A percentile compares a stretch with the other conserved stretches of the same genome.
Evolutionary conservation across 2,113 vertebrate species (phyloP).

Genomic region (Cervus canadensis): DNA sequence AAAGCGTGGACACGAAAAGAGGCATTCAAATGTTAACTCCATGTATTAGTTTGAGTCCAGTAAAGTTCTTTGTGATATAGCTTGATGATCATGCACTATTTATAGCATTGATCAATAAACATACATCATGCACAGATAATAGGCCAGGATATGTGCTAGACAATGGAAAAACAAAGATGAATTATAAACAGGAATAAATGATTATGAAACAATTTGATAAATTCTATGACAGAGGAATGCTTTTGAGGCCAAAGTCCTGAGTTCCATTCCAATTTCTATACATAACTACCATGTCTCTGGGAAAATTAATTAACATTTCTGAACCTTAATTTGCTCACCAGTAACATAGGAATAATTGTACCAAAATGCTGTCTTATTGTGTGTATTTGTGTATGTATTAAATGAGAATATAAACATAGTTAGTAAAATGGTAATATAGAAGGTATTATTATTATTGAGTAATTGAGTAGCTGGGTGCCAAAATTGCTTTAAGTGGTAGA

Average conservation of each 20-base stretch:
- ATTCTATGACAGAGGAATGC: background rate
- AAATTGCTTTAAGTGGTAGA: background rate
- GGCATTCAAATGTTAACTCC: background rate
- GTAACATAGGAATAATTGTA: background rate
- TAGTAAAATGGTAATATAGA: background rate
- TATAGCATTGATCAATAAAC: background rate
- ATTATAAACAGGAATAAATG: background rate
- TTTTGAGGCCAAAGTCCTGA: background rate
- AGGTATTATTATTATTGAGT: background rate
- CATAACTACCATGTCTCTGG: background rate
- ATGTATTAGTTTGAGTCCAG: background rate
- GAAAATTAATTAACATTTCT: background rate
- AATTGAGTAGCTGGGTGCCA: background rate
- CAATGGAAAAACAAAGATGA: background rate
- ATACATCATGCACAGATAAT: background rate
- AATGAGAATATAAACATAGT: background rate
- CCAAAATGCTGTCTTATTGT: background rate
- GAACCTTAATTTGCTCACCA: background rate
- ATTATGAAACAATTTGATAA: background rate
- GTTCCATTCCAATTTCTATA: background rate
- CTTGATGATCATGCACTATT: background rate
- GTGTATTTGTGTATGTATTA: background rate
- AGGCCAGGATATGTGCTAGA: background rate
- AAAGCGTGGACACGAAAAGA: background rate
- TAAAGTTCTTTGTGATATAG: background rate